Evolutionary conservation across 2,113 vertebrate species (phyloP).

Genomic region (Noctilio leporinus): DNA sequence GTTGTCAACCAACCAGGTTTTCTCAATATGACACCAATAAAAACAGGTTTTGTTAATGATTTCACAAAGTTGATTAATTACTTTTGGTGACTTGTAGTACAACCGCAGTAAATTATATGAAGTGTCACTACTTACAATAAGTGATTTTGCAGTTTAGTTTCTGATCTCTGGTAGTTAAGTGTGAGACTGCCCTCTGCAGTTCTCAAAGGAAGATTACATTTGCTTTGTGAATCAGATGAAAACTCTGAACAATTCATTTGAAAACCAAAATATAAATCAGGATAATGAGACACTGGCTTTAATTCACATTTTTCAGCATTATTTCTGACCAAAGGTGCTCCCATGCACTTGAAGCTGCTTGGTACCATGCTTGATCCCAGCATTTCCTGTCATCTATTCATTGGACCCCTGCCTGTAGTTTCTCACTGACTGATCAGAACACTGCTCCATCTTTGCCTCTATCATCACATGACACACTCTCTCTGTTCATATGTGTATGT

Average conservation of each 20-base stretch:
- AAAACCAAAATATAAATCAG: neutral
- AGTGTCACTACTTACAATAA: neutral
- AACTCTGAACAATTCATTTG: neutral
- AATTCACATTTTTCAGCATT: neutral
- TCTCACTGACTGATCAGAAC: neutral
- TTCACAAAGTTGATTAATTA: neutral
- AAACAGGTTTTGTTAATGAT: neutral
- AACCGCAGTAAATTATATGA: neutral
- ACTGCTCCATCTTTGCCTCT: neutral
- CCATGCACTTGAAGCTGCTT: neutral
- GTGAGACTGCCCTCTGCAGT: slow-evolving; percentile 49
- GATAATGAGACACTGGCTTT: neutral
- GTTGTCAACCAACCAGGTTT: neutral
- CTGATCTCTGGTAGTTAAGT: neutral
- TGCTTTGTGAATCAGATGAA: neutral
- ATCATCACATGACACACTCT: neutral
- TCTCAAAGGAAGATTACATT: neutral
- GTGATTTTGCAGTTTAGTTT: neutral
- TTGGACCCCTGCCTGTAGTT: neutral
- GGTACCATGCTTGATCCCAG: neutral
- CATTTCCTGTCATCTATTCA: neutral
- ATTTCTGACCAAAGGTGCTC: neutral
- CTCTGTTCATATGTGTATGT: neutral
- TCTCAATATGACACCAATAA: neutral
- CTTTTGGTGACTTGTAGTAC: neutral